phyloP scores from a whole-genome alignment of 2,797 vertebrate species.

The Girardinus metallicus region DNA sequence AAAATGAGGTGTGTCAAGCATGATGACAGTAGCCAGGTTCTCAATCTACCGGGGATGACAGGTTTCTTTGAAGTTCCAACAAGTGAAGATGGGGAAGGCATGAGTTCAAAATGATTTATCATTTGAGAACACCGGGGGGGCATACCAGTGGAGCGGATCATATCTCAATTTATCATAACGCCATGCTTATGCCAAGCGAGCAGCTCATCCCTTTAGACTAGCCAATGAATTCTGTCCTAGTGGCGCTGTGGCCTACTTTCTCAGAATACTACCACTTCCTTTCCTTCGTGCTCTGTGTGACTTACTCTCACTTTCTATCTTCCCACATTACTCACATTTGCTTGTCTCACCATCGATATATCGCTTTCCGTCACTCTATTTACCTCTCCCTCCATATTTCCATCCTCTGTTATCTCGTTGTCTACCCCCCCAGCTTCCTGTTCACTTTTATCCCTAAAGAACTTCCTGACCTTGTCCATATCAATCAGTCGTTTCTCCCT shows the following conservation, averaged over 20 bases:
- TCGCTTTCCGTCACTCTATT: slow-evolving; percentile 27
- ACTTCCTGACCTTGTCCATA: slow-evolving; percentile 78
- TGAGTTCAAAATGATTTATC: slow-evolving; percentile 77
- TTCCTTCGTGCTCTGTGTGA: slow-evolving; percentile 10
- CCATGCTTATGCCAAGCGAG: slow-evolving; percentile 61
- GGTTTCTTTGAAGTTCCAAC: slow-evolving; percentile 49
- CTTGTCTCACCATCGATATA: slow-evolving; percentile 23
- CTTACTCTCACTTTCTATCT: slow-evolving; percentile 40
- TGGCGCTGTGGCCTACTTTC: slow-evolving; percentile 47
- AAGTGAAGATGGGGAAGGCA: slow-evolving; percentile 42
- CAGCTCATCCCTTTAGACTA: slow-evolving; percentile 48
- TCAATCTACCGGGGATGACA: slow-evolving; percentile 59
- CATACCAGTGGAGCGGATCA: slow-evolving; percentile 59
- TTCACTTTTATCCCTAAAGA: slow-evolving; percentile 51
- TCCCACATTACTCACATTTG: slow-evolving; percentile 48
- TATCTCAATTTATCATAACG: slow-evolving; percentile 27
- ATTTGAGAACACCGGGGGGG: slow-evolving; percentile 63
- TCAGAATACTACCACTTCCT: slow-evolving; percentile 27
- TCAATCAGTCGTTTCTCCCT: slow-evolving; percentile 77
- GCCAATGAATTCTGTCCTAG: slow-evolving; percentile 48
- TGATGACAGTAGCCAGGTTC: slow-evolving; percentile 46
- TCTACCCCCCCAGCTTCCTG: slow-evolving; percentile 32
- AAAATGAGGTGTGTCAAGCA: slow-evolving; percentile 46
- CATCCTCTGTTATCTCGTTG: slow-evolving; percentile 36
- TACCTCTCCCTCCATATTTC: slow-evolving; percentile 30